Conservation (phyloP, 2,888 invertebrate species). For the Hoplodrina ambigua region DNA sequence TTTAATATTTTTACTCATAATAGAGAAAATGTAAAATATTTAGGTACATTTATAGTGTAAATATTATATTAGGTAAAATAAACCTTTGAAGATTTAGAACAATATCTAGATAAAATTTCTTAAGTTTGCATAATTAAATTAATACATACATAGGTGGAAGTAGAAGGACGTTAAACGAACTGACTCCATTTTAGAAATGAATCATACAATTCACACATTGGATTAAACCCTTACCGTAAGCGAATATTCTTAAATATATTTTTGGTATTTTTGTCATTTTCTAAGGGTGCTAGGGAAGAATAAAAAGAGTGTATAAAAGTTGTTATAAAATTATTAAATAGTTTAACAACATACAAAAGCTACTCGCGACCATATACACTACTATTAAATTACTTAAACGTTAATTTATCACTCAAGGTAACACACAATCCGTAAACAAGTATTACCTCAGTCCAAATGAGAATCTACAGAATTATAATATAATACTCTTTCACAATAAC, state of each 20-base stretch:
- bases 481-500: slow-evolving; percentile 69
- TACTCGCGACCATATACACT: slow-evolving; percentile 83
- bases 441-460: slow-evolving; percentile 79
- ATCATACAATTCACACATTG: slow-evolving; percentile 42
- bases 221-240: slow-evolving; percentile 55
- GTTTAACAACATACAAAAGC: slow-evolving; percentile 90
- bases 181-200: slow-evolving; percentile 27
- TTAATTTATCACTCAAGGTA: slow-evolving; percentile 84
- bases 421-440: slow-evolving; percentile 79
- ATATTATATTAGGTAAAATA: slow-evolving; percentile 61
- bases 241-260: slow-evolving; percentile 60
- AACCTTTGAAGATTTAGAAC: slow-evolving; percentile 59
- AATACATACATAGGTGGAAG: slow-evolving; percentile 47
- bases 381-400: slow-evolving; percentile 82
- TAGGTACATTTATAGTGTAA: slow-evolving; percentile 62
- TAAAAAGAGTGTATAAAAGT: slow-evolving; percentile 90
- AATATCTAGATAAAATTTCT: slow-evolving; percentile 54
- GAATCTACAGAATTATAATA: slow-evolving; percentile 64
- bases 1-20: slow-evolving; percentile 56
- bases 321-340: slow-evolving; percentile 88
- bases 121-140: slow-evolving; percentile 54
- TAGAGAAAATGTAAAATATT: slow-evolving; percentile 61
- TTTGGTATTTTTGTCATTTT: slow-evolving; percentile 65
- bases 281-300: slow-evolving; percentile 89
- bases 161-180: slow-evolving; percentile 42